Conservation (phyloP, 1,140 invertebrate species). For the Ooceraea biroi region DNA sequence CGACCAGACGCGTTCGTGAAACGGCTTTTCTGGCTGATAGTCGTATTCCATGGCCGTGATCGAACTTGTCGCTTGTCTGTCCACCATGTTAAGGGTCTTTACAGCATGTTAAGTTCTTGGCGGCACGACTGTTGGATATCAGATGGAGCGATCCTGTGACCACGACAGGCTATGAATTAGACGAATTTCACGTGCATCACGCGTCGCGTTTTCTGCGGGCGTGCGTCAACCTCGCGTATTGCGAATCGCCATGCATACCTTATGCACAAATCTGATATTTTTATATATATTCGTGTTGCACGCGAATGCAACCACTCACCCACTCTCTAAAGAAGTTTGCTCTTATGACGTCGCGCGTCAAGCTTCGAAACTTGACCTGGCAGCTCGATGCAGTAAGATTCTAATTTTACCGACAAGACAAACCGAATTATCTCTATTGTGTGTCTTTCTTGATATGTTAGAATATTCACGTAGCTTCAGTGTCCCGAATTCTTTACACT, state of each 20-base stretch:
- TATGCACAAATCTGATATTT: constrained; percentile 51
- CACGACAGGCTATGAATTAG: constrained; percentile 47
- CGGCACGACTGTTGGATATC: neutral
- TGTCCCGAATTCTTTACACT: neutral
- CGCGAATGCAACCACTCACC: constrained; percentile 17
- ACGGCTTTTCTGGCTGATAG: too few species aligned
- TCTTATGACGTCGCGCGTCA: constrained; percentile 46
- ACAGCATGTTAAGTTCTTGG: too few species aligned
- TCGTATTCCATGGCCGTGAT: neutral
- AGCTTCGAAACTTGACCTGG: constrained; percentile 17
- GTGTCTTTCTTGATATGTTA: neutral
- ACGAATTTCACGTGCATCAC: constrained; percentile 54
- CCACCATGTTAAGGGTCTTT: too few species aligned
- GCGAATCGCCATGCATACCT: constrained; percentile 17
- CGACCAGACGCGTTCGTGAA: neutral
- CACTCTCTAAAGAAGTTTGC: constrained; percentile 27
- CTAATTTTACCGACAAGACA: constrained; percentile 22
- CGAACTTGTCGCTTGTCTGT: too few species aligned
- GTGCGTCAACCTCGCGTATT: neutral
- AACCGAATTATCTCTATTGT: constrained; percentile 9
- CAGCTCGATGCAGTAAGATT: constrained; percentile 1
- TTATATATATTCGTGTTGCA: constrained; percentile 65
- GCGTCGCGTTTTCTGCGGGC: constrained; percentile 38
- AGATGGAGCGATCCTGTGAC: constrained; percentile 15
- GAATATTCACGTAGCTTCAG: neutral